A percentile compares a stretch with the other conserved stretches of the same genome.
phyloP scores from a whole-genome alignment of 2,888 invertebrate species.

The Isotomurus palustris region DNA sequence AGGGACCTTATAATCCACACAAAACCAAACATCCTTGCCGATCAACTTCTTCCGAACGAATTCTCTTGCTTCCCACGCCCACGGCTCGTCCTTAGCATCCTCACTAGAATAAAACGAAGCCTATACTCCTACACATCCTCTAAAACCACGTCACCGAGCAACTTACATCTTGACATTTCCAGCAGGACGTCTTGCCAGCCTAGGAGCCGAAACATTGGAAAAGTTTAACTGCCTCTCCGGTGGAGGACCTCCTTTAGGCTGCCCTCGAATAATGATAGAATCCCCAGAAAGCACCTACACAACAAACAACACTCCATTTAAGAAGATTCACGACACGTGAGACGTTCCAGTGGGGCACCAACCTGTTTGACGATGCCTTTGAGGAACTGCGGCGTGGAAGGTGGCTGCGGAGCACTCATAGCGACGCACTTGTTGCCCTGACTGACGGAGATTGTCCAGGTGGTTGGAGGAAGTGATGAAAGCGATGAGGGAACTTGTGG shows the following conservation, averaged over 20 bases:
- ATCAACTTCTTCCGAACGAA: conserved; percentile 86
- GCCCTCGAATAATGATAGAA: conserved; percentile 83
- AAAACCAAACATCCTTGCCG: conserved; percentile 83
- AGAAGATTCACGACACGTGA: too few species aligned
- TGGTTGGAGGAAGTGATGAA: too few species aligned
- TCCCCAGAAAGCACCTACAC: conserved; percentile 91
- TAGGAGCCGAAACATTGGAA: conserved; percentile 86
- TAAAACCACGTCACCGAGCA: background rate
- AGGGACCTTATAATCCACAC: conserved; percentile 68
- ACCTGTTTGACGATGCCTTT: conserved; percentile 62
- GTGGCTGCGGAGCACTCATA: too few species aligned
- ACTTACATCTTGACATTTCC: conserved; percentile 50
- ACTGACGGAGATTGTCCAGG: conserved; percentile 44
- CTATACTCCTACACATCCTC: too few species aligned
- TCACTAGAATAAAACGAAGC: conserved; percentile 52
- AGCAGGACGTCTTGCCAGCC: conserved; percentile 72
- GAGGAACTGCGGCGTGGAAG: conserved; percentile 45
- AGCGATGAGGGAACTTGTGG: too few species aligned
- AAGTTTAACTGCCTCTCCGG: conserved; percentile 87
- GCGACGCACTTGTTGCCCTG: conserved; percentile 50
- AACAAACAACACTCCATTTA: conserved; percentile 24
- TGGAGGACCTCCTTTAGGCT: conserved; percentile 77
- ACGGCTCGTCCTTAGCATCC: conserved; percentile 82
- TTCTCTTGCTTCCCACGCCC: conserved; percentile 96
- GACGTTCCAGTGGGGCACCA: too few species aligned